Conservation (phyloP, 2,797 vertebrate species). For the Aulostomus chinensis region DNA sequence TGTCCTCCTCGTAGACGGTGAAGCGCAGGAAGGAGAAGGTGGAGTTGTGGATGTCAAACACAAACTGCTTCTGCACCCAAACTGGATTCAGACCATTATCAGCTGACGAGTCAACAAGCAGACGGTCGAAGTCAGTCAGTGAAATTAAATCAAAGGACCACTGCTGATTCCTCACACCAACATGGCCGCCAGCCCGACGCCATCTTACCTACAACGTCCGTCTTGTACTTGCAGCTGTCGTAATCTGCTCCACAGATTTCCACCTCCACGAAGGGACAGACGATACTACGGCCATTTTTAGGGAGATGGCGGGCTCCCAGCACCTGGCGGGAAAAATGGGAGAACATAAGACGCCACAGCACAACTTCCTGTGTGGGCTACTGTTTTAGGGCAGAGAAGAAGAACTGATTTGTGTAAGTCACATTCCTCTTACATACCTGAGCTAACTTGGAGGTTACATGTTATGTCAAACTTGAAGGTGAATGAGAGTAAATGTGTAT, state of each 20-base stretch:
- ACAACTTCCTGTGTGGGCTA: too few relatives aligned
- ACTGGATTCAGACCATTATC: conserved; percentile 96
- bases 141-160: not conserved
- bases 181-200: not conserved
- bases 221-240: conserved; percentile 90
- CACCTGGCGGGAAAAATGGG: conserved; percentile 73
- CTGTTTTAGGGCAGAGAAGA: too few relatives aligned
- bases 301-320: conserved; percentile 94
- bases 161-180: not conserved
- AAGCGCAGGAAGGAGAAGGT: conserved; percentile 93
- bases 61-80: conserved; percentile 91
- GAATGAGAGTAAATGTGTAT: too few relatives aligned
- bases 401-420: too few relatives aligned
- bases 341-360: not conserved
- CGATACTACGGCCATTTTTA: conserved; percentile 94
- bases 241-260: conserved; percentile 94
- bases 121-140: not conserved
- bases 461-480: too few relatives aligned
- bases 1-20: conserved; percentile 96
- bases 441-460: too few relatives aligned
- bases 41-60: conserved; percentile 91
- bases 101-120: too few relatives aligned
- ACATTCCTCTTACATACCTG: too few relatives aligned
- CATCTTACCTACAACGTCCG: conserved; percentile 91
- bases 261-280: conserved; percentile 96